Base-by-base conservation (phyloP, 2,888 invertebrate species). In the Drosophila crucigera region DNA sequence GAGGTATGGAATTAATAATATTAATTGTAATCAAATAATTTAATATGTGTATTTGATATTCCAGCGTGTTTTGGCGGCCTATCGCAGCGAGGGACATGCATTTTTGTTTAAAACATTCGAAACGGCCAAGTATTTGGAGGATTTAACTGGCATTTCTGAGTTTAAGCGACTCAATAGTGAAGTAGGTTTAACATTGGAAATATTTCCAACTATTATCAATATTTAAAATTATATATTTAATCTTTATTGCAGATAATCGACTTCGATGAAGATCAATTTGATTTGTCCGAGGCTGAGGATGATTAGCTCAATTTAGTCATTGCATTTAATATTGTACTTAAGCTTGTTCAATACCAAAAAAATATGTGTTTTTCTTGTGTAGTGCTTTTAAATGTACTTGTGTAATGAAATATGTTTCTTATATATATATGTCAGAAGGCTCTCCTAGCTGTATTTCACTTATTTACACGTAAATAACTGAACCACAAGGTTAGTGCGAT, bases 61-160 rank as follows among this genome's bases (percentile, higher is more conserved):
- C 25, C 55, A 93, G 93, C 87, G 82, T 56, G 93, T 95, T 28
- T 75, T 95, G n/a, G 79, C 93, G 4, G 94, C 94, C 64, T 95
- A 94, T 88, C 87, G 91, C 62, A 90, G 92, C 1, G 94, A 95
- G 16, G 96, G 96, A 0, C 95, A 95, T 58, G 95, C 95, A 25
- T 98, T 98, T 92, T 92, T 98, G 35, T 91, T 97, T 60, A 95
- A 96, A 84, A 98, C 96, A 0, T 97, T 98, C 88, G 96, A 97
- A 89, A 96, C 96, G 79, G 96, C 97, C 0, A 95, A 95, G 72
- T 96, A 96, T 93, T 94, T 99, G 88, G 98, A 99, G 93, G 96
- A 97, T 79, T 92, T 99, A 4, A 97, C 98, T 0, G 98, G 98
- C 0, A 94, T 99, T 49, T 94, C 95, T 0, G 94, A 95, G 69